Evolutionary conservation across 1,140 invertebrate genomes (phyloP).

Genomic region (Riptortus pedestris): DNA sequence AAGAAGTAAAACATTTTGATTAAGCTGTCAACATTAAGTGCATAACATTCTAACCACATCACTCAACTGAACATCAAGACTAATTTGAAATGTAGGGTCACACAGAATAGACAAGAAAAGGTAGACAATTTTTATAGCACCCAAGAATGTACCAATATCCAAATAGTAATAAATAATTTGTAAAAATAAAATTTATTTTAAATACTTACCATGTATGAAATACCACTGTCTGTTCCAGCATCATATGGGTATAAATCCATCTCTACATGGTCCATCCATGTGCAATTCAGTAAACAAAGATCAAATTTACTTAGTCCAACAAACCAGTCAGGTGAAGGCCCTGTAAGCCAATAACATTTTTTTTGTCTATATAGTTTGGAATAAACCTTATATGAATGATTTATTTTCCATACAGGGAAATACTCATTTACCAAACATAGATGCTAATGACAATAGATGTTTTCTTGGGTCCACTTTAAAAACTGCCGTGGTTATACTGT

Average conservation of each 20-base stretch:
- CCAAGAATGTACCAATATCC: too few species aligned
- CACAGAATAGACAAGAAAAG: too few species aligned
- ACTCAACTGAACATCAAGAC: too few species aligned
- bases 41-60: too few species aligned
- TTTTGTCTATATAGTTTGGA: not conserved
- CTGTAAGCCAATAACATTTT: constrained; percentile 36
- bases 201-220: constrained; percentile 83
- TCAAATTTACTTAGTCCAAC: constrained; percentile 79
- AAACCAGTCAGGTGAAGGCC: constrained; percentile 92
- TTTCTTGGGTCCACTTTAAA: constrained; percentile 82
- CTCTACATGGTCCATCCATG: constrained; percentile 66
- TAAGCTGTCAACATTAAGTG: too few species aligned
- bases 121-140: too few species aligned
- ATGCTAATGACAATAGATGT: constrained; percentile 81
- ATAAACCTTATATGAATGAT: not conserved
- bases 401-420: not conserved
- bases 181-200: too few species aligned
- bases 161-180: too few species aligned
- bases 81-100: too few species aligned
- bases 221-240: constrained; percentile 85
- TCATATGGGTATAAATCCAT: constrained; percentile 89
- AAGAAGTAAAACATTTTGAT: too few species aligned
- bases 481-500: constrained; percentile 69
- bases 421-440: constrained; percentile 66
- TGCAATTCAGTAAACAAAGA: constrained; percentile 77